Percentiles rank a stretch among this genome's conserved stretches.
Conservation (phyloP, 2,797 vertebrate species). For the Manis crassicaudata region DNA sequence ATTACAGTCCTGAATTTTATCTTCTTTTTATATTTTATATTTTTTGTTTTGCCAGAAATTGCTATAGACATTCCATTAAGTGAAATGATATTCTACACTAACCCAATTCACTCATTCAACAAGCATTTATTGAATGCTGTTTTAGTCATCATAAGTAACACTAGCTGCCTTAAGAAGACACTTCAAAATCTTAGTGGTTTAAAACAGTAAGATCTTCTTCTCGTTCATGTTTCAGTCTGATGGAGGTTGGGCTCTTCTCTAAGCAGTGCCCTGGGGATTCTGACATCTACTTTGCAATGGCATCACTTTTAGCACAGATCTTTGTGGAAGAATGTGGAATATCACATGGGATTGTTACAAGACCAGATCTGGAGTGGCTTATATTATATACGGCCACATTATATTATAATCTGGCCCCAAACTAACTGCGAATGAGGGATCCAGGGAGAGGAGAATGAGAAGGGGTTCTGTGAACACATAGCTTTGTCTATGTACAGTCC, state of each 20-base stretch:
- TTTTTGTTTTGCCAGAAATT: conserved; percentile 39
- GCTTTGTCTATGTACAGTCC: neutral
- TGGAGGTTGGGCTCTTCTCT: neutral
- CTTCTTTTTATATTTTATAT: neutral
- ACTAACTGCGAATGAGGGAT: neutral
- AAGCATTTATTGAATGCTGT: neutral
- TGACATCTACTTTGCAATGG: neutral
- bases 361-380: neutral
- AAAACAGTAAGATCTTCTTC: neutral
- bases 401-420: neutral
- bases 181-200: neutral
- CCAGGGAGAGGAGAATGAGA: neutral
- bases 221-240: neutral
- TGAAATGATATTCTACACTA: neutral
- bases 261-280: neutral
- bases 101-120: neutral
- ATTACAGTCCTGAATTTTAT: conserved; percentile 1
- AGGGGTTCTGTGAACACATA: neutral
- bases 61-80: neutral
- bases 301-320: neutral
- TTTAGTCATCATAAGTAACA: neutral
- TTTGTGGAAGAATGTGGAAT: neutral
- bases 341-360: neutral
- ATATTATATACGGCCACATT: neutral
- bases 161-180: conserved; percentile 41